Evolutionary conservation across 2,113 vertebrate genomes (phyloP).

Genomic region (Neogobius melanostomus): DNA sequence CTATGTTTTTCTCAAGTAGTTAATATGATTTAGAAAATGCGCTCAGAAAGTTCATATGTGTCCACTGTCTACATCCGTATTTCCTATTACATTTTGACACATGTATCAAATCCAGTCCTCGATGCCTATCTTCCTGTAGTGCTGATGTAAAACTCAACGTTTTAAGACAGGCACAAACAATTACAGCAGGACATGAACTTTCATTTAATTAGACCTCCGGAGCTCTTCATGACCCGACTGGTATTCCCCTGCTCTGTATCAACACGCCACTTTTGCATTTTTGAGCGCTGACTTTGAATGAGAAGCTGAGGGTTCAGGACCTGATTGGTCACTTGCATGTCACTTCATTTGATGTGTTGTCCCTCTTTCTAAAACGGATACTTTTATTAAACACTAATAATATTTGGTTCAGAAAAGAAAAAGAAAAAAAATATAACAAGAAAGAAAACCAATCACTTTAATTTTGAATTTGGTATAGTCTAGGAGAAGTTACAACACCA

Average conservation of each 20-base stretch:
- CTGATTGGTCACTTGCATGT: neutral
- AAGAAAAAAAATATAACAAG: no score
- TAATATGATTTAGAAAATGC: neutral
- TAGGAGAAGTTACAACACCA: no score
- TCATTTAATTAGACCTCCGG: constrained; percentile 44
- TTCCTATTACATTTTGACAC: neutral
- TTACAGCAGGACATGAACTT: neutral
- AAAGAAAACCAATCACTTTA: neutral
- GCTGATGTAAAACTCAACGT: neutral
- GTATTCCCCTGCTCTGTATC: constrained; percentile 45
- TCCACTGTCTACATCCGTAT: no score
- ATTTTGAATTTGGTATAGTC: neutral
- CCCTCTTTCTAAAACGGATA: neutral
- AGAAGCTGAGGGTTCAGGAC: neutral
- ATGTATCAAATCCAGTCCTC: neutral
- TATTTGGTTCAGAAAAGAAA: neutral
- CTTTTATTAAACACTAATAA: neutral
- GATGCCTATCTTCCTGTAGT: neutral
- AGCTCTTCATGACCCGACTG: constrained; percentile 48
- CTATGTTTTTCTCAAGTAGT: neutral
- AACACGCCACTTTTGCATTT: constrained; percentile 48
- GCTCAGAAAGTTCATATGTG: neutral
- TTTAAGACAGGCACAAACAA: constrained; percentile 6
- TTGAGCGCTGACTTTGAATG: neutral
- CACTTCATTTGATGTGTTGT: neutral